phyloP scores from a whole-genome alignment of 2,888 invertebrate genomes.

The Cheilosia scutellata region DNA sequence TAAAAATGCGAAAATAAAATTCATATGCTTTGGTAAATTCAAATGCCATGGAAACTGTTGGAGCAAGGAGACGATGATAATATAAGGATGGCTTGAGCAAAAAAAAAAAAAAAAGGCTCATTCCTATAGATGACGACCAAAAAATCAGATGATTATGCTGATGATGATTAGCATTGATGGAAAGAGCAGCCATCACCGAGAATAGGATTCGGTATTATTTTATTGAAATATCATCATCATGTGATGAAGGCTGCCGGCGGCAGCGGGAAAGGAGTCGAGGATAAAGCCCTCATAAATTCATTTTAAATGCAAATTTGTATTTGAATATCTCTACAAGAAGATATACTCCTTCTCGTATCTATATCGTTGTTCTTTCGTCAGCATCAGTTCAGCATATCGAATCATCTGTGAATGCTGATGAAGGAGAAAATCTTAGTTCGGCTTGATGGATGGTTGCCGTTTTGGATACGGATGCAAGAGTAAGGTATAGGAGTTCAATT shows the following conservation, averaged over 20 bases:
- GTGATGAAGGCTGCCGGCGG: not conserved
- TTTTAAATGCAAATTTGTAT: constrained; percentile 71
- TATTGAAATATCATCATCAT: constrained; percentile 66
- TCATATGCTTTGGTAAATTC: constrained; percentile 43
- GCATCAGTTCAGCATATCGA: not conserved
- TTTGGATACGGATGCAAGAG: not conserved
- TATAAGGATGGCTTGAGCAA: constrained; percentile 3
- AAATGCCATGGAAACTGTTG: not conserved
- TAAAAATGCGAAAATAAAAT: constrained; percentile 64
- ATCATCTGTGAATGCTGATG: constrained; percentile 42
- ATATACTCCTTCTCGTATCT: not conserved
- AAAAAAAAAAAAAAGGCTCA: constrained; percentile 24
- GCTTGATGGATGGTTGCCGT: constrained; percentile 39
- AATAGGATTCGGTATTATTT: constrained; percentile 61
- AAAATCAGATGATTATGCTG: constrained; percentile 67
- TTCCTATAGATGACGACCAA: constrained; percentile 15
- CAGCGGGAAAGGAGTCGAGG: not conserved
- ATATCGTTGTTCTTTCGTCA: constrained; percentile 39
- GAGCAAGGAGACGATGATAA: not conserved
- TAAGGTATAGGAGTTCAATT: not conserved
- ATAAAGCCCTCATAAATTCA: constrained; percentile 60
- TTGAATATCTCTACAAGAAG: constrained; percentile 45
- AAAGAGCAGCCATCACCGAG: constrained; percentile 14
- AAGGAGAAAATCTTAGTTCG: constrained; percentile 51
- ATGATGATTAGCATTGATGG: constrained; percentile 71